Conservation (phyloP, 2,888 invertebrate genomes). For the Torymus auratus region DNA sequence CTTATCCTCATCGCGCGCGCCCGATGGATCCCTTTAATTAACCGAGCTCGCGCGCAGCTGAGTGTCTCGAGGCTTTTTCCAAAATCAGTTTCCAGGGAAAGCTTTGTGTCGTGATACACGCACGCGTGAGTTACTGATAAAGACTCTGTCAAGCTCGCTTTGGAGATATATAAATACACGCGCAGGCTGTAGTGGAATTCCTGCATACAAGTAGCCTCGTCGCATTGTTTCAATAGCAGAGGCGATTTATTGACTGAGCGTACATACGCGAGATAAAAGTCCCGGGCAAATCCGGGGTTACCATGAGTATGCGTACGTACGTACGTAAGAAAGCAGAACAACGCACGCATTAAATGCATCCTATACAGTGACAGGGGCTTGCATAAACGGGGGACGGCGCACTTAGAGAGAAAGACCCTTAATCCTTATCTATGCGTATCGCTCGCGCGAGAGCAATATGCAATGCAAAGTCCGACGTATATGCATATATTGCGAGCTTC, state of each 20-base stretch:
- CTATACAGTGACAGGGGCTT: neutral
- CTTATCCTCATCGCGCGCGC: constrained; percentile 60
- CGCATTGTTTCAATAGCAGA: constrained; percentile 28
- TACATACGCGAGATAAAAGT: neutral
- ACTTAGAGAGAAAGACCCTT: constrained; percentile 59
- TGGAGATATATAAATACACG: no score
- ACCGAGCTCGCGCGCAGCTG: constrained; percentile 64
- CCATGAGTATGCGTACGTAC: neutral
- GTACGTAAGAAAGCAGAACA: constrained; percentile 8
- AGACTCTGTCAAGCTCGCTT: neutral
- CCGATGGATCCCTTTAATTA: constrained; percentile 74
- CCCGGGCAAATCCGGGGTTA: constrained; percentile 23
- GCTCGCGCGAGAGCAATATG: constrained; percentile 62
- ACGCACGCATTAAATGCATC: constrained; percentile 32
- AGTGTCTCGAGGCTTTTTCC: constrained; percentile 48
- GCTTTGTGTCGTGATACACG: no score
- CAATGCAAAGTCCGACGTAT: constrained; percentile 67
- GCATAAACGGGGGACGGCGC: constrained; percentile 3
- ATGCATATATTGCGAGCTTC: constrained; percentile 64
- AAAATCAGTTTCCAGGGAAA: constrained; percentile 13
- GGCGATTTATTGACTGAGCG: constrained; percentile 22
- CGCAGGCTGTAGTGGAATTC: neutral
- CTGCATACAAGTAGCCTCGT: neutral
- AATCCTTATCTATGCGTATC: constrained; percentile 74
- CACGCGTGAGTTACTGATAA: neutral